These are phyloP conservation scores for Hofmannophila pseudospretella DNA, from an alignment of 2,888 invertebrate genomes.

Conservation along the genomic window DNA sequence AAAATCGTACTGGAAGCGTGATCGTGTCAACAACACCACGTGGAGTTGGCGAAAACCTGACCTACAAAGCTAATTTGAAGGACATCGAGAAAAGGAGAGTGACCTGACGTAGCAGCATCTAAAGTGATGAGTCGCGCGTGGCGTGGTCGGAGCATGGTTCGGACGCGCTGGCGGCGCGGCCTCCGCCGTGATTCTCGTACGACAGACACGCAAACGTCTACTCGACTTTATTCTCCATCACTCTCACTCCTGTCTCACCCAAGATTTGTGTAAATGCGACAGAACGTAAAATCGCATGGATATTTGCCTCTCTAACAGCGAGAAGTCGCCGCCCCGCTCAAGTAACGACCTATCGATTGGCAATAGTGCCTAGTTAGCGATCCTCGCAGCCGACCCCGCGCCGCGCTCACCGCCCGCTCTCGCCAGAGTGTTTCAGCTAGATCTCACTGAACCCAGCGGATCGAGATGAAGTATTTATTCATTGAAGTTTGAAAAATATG, in stretches of 20 bases:
- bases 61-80: conserved; percentile 79
- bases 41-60: conserved; percentile 72
- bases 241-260: too few relatives aligned
- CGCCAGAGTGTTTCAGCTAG: conserved; percentile 18
- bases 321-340: conserved; percentile 32
- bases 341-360: conserved; percentile 76
- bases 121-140: conserved; percentile 74
- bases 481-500: too few relatives aligned
- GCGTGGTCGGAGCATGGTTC: conserved; percentile 50
- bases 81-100: conserved; percentile 78
- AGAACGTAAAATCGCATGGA: too few relatives aligned
- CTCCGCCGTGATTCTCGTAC: conserved; percentile 18
- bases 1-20: conserved; percentile 15
- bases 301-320: not conserved
- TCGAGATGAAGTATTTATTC: not conserved
- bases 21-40: conserved; percentile 60
- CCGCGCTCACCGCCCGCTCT: conserved; percentile 17
- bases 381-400: conserved; percentile 31
- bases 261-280: too few relatives aligned
- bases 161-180: conserved; percentile 24
- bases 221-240: too few relatives aligned
- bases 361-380: conserved; percentile 76
- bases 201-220: too few relatives aligned
- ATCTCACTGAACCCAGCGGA: conserved; percentile 24
- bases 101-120: conserved; percentile 74